Base-by-base conservation (phyloP, 2,888 invertebrate genomes). In the Aphodius granarius region DNA sequence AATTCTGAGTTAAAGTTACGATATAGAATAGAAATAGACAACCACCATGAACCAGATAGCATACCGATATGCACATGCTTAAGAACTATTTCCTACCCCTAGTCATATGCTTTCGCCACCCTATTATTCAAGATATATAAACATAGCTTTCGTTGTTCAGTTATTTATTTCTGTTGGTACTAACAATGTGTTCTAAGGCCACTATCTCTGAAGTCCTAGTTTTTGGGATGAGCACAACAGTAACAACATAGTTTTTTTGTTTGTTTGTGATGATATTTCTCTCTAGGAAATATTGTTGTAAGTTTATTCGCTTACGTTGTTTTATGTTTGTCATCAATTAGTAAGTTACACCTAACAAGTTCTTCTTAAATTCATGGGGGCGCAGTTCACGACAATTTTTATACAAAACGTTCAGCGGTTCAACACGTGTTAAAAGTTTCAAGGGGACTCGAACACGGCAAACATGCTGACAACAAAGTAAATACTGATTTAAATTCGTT, bases 161-260 rank as follows among this genome's bases (percentile, higher is more conserved):
- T 63, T 19, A 5, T 20, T 74, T 70, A 22, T 63, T 16, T 43
- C 63, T 70, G 63, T 17, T 71, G 70, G 63, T 63, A 16, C 18
- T 21, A 63, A 70, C 22, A 19, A 21, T 74, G 74, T 74, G 74
- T 74, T 74, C 74, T 74, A 74, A 74, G 74, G 74, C 74, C 73
- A 73, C 73, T 74, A 66, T 68, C 21, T 74, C 71, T 18, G n/a
- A 66, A 16, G 9, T 6, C 23, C 65, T 16, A n/a, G 22, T 18
- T 73, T 65, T 15, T 16, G 18, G 65, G 23, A 64, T 63, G 20
- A 63, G 19, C 23, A 73, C 73, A 73, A 43, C 73, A 73, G 66
- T 71, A 74, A 74, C 64, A 71, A 65, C 64, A 74, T 66, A 43
- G n/a, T 5, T 22, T 9, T 71, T 22, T 63, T 19, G 4, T 20